Percentiles rank a stretch among this genome's conserved stretches.
phyloP scores from a whole-genome alignment of 2,888 invertebrate genomes.

The Cryptophagus acutangulus region DNA sequence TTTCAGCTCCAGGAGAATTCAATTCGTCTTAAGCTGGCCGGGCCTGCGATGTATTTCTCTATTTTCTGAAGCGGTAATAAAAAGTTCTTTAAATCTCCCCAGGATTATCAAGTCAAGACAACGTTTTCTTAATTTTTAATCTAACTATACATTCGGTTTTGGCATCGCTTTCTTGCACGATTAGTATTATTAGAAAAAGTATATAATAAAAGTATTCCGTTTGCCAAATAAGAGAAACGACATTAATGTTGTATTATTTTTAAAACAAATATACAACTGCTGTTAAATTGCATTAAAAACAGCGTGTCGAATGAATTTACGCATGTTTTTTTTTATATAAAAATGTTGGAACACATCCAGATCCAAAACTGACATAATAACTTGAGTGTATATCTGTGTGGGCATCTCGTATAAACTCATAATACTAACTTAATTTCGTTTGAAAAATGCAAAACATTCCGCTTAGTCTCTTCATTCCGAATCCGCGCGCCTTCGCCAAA shows the following conservation, averaged over 20 bases:
- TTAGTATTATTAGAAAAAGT: not conserved
- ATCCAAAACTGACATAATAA: slow-evolving; percentile 4
- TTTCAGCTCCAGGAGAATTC: slow-evolving; percentile 11
- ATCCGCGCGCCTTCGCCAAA: too few species aligned
- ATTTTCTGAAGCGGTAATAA: slow-evolving; percentile 13
- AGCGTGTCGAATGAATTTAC: slow-evolving; percentile 28
- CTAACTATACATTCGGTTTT: not conserved
- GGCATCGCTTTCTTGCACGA: not conserved
- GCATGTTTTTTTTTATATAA: slow-evolving; percentile 26
- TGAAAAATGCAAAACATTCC: too few species aligned
- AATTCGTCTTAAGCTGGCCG: slow-evolving; percentile 15
- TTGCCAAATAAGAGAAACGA: slow-evolving; percentile 31
- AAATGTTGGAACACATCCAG: slow-evolving; percentile 1
- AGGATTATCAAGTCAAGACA: slow-evolving; percentile 7
- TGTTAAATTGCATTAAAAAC: slow-evolving; percentile 29
- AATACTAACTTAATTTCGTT: too few species aligned
- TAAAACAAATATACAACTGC: slow-evolving; percentile 24
- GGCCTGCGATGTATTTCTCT: slow-evolving; percentile 10
- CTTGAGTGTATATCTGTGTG: not conserved
- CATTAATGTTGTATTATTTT: slow-evolving; percentile 26
- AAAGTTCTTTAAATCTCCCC: slow-evolving; percentile 4
- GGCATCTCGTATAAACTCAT: slow-evolving; percentile 3
- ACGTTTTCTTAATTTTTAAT: slow-evolving; percentile 6
- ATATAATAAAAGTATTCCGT: slow-evolving; percentile 6
- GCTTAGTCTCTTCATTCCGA: too few species aligned